Evolutionary conservation across 2,113 vertebrate species (phyloP), one percentile per base, ranked within the genome.

Genomic region (Sterna hirundo): DNA sequence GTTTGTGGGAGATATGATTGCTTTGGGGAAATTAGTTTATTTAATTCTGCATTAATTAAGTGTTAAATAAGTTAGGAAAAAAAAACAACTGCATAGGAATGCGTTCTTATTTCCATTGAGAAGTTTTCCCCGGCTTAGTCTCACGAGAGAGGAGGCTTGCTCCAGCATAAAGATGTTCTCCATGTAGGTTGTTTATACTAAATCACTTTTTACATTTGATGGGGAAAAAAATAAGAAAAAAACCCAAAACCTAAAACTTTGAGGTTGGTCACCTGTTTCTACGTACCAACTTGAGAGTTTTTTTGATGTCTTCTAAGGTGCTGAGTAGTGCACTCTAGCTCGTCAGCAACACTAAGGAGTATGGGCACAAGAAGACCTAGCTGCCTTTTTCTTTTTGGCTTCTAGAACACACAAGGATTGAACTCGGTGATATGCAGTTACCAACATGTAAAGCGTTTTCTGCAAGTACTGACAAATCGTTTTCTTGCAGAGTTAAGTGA

Each of bases 291-390:
- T 78, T 71, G 40, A 46, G 66, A 51, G 74, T 3, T 20, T 36
- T 93, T 92, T 92, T 71, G 15, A 26, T 87, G 69, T 83, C 57
- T 81, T 84, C 66, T 71, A 70, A 70, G 62, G 88, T 81, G 54
- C 30, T 88, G 57, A 89, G 71, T 46, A 30, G 27, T 40, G 25
- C 76, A n/a, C 62, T 91, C 36, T 26, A 52, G 40, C 86, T 92
- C 15, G 2, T 74, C 80, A 74, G 80, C 78, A 62, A 0, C 47
- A 16, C 49, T 57, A 9, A 54, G 21, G 58, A 46, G 34, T 70
- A 9, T 60, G 55, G 36, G 57, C 52, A 65, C 25, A 51, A 68
- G 82, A 54, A 40, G 44, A 72, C 27, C 34, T 86, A 25, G 20
- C 57, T 93, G 54, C 52, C 34, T 91, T 91, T 83, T 72, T 74